phyloP scores from a whole-genome alignment of 2,797 vertebrate species.

The Harpagifer antarcticus region DNA sequence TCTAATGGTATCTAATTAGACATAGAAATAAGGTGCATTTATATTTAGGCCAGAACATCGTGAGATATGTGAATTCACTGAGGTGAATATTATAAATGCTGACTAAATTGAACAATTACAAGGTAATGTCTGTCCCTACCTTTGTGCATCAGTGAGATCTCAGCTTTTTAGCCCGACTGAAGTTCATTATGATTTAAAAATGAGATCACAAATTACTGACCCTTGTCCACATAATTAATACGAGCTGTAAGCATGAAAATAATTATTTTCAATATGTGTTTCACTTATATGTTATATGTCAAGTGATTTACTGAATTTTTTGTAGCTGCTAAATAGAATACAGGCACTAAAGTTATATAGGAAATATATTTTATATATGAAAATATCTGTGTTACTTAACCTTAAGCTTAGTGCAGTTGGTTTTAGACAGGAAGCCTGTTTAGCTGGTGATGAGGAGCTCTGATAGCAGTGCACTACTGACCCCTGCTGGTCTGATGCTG shows the following conservation, averaged over 20 bases:
- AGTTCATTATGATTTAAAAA: conserved; percentile 68
- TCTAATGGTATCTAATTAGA: conserved; percentile 57
- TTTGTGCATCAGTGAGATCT: conserved; percentile 58
- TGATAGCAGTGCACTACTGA: conserved; percentile 74
- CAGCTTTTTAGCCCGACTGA: conserved; percentile 30
- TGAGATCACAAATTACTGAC: conserved; percentile 47
- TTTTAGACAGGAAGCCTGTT: not conserved
- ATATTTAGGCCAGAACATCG: conserved; percentile 56
- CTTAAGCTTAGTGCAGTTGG: conserved; percentile 23
- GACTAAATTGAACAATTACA: conserved; percentile 71
- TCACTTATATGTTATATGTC: conserved; percentile 1
- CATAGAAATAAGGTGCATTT: conserved; percentile 29
- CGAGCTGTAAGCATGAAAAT: conserved; percentile 38
- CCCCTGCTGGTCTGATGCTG: conserved; percentile 73
- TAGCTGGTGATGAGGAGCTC: conserved; percentile 4
- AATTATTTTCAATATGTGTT: conserved; percentile 27
- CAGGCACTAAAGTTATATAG: not conserved
- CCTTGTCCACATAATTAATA: conserved; percentile 50
- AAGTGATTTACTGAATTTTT: not conserved
- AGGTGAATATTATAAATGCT: conserved; percentile 64
- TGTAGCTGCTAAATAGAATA: not conserved
- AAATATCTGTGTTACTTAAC: conserved; percentile 10
- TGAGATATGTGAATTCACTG: conserved; percentile 55
- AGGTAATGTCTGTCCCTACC: conserved; percentile 45
- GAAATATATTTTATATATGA: conserved; percentile 13